Conservation (phyloP, 1,140 invertebrate genomes). For the Samia ricini region DNA sequence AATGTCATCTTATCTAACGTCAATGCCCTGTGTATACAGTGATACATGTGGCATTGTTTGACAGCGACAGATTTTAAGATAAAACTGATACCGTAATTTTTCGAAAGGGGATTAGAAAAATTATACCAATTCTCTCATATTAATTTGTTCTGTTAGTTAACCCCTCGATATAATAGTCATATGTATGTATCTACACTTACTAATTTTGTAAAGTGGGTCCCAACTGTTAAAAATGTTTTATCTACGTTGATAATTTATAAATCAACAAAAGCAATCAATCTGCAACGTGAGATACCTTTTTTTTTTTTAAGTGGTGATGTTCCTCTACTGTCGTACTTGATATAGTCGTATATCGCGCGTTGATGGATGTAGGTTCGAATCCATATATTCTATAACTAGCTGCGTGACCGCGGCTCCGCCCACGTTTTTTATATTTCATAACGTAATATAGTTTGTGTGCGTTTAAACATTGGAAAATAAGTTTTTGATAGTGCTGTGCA, state of each 20-base stretch:
- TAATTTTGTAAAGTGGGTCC: not conserved
- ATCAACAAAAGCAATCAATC: too few species aligned
- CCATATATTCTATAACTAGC: too few species aligned
- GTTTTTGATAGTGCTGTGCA: too few species aligned
- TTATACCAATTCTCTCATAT: conserved; percentile 40
- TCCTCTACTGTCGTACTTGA: too few species aligned
- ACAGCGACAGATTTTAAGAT: conserved; percentile 44
- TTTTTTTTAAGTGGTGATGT: too few species aligned
- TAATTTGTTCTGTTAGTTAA: not conserved
- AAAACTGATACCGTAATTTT: conserved; percentile 50
- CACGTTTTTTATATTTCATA: too few species aligned
- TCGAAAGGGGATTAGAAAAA: conserved; percentile 47
- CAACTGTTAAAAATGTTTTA: not conserved
- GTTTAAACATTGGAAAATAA: too few species aligned
- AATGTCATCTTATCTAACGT: conserved; percentile 6
- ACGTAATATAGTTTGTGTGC: too few species aligned
- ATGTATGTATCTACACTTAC: conserved; percentile 7
- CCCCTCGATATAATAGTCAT: not conserved
- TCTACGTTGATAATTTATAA: not conserved
- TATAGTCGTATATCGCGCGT: too few species aligned
- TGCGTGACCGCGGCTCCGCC: too few species aligned
- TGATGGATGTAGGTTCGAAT: too few species aligned
- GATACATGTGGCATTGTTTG: conserved; percentile 47
- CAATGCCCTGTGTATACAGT: conserved; percentile 14
- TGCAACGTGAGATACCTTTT: too few species aligned